A percentile compares a stretch with the other conserved stretches of the same genome.
Conservation (phyloP, 2,113 vertebrate genomes). For the Crotalus viridis region DNA sequence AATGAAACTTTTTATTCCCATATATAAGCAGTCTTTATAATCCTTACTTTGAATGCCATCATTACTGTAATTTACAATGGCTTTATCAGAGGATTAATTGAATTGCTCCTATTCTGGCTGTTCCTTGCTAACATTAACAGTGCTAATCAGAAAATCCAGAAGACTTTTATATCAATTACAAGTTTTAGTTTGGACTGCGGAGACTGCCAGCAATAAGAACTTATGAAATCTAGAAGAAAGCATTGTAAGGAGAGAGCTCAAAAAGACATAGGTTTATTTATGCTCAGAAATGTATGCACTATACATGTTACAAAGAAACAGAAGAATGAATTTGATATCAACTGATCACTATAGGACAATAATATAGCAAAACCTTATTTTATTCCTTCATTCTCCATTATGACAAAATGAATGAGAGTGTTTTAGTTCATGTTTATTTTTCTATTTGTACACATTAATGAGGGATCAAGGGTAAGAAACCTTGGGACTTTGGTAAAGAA, state of each 20-base stretch:
- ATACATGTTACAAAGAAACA: not conserved
- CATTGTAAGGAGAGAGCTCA: not conserved
- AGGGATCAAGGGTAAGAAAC: not conserved
- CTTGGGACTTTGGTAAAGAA: not conserved
- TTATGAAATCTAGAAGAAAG: conserved; percentile 54
- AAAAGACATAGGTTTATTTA: not conserved
- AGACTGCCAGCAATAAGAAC: conserved; percentile 52
- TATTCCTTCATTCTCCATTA: not conserved
- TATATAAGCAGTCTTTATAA: conserved; percentile 31
- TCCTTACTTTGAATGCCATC: conserved; percentile 60
- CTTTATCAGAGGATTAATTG: conserved; percentile 73
- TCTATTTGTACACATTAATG: not conserved
- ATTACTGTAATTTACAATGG: conserved; percentile 61
- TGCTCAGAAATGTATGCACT: not conserved
- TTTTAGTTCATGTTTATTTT: not conserved
- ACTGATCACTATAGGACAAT: not conserved
- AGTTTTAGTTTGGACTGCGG: conserved; percentile 56
- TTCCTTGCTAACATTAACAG: conserved; percentile 64
- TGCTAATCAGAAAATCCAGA: conserved; percentile 73
- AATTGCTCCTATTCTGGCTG: conserved; percentile 50
- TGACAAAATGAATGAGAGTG: not conserved
- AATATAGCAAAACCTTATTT: not conserved
- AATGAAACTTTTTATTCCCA: no score
- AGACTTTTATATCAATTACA: conserved; percentile 70
- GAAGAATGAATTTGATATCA: not conserved